Conservation (phyloP, 2,113 vertebrate genomes). For the Casuarius casuarius region DNA sequence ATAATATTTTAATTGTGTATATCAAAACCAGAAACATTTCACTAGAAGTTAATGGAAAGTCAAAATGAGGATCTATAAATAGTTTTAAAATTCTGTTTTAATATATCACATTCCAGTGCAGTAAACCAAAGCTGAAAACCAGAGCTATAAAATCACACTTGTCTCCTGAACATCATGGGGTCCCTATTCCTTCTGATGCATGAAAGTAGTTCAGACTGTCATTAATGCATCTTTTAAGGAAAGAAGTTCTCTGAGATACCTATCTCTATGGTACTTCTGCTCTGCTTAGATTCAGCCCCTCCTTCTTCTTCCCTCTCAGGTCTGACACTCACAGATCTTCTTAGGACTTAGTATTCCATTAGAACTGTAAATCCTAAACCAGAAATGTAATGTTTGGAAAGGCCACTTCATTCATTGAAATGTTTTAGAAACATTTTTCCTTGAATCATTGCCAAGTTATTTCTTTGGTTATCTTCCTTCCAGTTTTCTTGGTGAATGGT, state of each 20-base stretch:
- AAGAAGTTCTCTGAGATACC: not conserved
- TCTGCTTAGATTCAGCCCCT: not conserved
- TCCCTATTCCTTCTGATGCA: not conserved
- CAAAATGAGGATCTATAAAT: conserved; percentile 8
- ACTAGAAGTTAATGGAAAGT: conserved; percentile 16
- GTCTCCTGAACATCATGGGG: not conserved
- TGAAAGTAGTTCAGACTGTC: not conserved
- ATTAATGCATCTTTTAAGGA: not conserved
- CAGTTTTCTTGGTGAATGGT: too few species aligned
- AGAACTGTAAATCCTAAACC: not conserved
- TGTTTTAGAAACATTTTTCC: not conserved
- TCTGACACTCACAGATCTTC: too few species aligned
- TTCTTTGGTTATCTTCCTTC: not conserved
- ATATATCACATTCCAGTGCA: not conserved
- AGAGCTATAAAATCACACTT: not conserved
- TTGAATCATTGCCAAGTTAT: not conserved
- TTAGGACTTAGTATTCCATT: not conserved
- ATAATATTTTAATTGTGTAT: conserved; percentile 30
- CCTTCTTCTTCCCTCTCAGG: not conserved
- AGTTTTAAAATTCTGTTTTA: not conserved
- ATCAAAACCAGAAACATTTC: conserved; percentile 44
- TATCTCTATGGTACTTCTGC: not conserved
- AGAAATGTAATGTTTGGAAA: too few species aligned
- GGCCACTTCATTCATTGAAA: not conserved
- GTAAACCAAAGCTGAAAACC: not conserved